Percentiles rank a stretch among this genome's conserved stretches.
Conservation (phyloP, 2,888 invertebrate genomes). For the Heliconius erato region DNA sequence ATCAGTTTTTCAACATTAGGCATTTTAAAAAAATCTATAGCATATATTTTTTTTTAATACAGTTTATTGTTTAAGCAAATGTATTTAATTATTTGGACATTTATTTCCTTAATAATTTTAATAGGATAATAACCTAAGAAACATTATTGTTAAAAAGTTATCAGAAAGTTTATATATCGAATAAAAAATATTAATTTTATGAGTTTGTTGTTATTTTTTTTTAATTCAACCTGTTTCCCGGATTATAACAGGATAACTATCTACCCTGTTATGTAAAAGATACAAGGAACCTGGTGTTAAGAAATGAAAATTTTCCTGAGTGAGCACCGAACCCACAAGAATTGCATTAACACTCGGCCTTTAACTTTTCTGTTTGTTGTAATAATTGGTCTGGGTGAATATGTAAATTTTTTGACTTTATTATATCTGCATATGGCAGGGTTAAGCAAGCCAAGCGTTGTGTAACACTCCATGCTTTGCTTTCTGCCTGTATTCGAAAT, state of each 20-base stretch:
- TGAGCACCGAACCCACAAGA: neutral
- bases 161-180: slow-evolving; percentile 7
- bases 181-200: slow-evolving; percentile 7
- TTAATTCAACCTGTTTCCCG: neutral
- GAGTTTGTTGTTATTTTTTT: neutral
- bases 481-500: too few relatives aligned
- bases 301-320: neutral
- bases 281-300: neutral
- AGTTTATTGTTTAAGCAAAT: slow-evolving; percentile 1
- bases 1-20: neutral
- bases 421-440: too few relatives aligned
- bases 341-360: too few relatives aligned
- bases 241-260: neutral
- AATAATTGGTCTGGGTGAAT: too few relatives aligned
- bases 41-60: neutral
- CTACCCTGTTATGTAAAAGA: too few relatives aligned
- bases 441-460: too few relatives aligned
- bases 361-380: too few relatives aligned
- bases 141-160: neutral
- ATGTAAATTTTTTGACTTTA: too few relatives aligned
- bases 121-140: slow-evolving; percentile 4
- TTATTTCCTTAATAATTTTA: neutral
- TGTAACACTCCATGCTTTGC: too few relatives aligned
- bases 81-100: neutral
- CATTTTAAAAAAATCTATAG: neutral